These are phyloP conservation scores for Lepeophtheirus salmonis DNA, from an alignment of 1,140 invertebrate genomes.

Conservation along the genomic window DNA sequence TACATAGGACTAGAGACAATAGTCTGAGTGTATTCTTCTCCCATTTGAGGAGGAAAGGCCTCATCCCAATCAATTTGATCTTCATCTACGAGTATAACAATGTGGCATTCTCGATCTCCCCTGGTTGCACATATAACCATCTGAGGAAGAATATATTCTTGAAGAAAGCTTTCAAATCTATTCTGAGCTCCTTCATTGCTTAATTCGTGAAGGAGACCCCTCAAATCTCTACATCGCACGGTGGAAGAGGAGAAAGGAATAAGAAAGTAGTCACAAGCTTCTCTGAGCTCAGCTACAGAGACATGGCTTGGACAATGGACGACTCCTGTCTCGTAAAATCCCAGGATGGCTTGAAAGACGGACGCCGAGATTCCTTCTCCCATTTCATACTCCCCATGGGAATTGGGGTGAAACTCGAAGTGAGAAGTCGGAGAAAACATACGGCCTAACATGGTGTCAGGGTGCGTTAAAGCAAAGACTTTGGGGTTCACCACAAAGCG, in stretches of 20 bases:
- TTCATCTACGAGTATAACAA: slow-evolving; percentile 41
- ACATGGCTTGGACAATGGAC: slow-evolving; percentile 69
- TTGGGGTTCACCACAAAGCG: slow-evolving; percentile 75
- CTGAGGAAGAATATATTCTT: slow-evolving; percentile 79
- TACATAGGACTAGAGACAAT: slow-evolving; percentile 14
- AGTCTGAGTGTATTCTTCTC: slow-evolving; percentile 88
- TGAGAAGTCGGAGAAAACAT: background rate
- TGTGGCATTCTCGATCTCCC: slow-evolving; percentile 41
- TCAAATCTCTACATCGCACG: slow-evolving; percentile 80
- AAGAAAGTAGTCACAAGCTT: slow-evolving; percentile 95
- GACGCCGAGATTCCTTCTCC: slow-evolving; percentile 93
- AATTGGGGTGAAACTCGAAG: slow-evolving; percentile 5
- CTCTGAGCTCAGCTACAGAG: slow-evolving; percentile 75
- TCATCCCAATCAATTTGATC: slow-evolving; percentile 96
- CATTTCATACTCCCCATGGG: slow-evolving; percentile 81
- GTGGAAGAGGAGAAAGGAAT: slow-evolving; percentile 93
- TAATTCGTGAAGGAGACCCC: slow-evolving; percentile 90
- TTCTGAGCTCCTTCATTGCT: slow-evolving; percentile 93
- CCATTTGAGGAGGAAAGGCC: slow-evolving; percentile 95
- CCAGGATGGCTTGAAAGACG: slow-evolving; percentile 84
- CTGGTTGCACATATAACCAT: slow-evolving; percentile 42
- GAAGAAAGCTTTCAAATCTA: slow-evolving; percentile 89
- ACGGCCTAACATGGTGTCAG: slow-evolving; percentile 74
- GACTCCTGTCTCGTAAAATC: slow-evolving; percentile 76
- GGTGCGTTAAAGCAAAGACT: slow-evolving; percentile 60